Base-by-base conservation (phyloP, 35 echinoderm and acorn worm genomes). In the Apostichopus japonicus region DNA sequence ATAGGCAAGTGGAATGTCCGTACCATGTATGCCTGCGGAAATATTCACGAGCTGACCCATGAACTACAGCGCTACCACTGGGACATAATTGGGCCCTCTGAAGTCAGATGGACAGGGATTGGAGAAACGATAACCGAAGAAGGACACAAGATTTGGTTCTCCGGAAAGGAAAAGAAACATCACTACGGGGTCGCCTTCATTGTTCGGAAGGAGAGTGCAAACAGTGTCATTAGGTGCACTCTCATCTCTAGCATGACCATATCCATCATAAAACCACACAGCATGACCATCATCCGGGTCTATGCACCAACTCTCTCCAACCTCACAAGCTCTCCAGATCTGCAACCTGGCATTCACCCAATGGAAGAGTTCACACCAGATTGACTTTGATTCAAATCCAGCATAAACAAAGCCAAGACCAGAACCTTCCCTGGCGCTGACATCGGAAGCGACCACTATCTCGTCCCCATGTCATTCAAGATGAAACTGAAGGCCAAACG, bases 1-100 rank as follows among this genome's bases (percentile, higher is more conserved):
- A 75, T 90, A 16, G 22, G 63, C 10, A 90, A 80, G 0, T 92
- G 90, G 78, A 92, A 92, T 86, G 90, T 92, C 7, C 90, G 77
- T 21, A 92, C 90, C 10, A 1, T 92, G 55, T 65, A 87, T 57
- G 90, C 77, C 55, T 86, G 77, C 24, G 77, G 77, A 14, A 86
- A 92, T 0, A 88, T 92, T 6, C 10, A 22, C 9, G 78, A 92
- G 51, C 78, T 84, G 77, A 92, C 90, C 90, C 81, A 88, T 53
- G 91, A 92, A 55, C 82, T 92, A 21, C 54, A 92, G 5, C 10
- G 91, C 5, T 92, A 88, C 24, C 11, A 24, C 6, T 78, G 76
- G 80, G 81, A 90, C 58, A 92, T 92, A 33, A 10, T 90, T 54
- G 91, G 91, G 15, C 54, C 89, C 4, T 6, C n/a, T 1, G 91